Base-by-base conservation (phyloP, 2,113 vertebrate genomes). In the Myiozetetes cayanensis region DNA sequence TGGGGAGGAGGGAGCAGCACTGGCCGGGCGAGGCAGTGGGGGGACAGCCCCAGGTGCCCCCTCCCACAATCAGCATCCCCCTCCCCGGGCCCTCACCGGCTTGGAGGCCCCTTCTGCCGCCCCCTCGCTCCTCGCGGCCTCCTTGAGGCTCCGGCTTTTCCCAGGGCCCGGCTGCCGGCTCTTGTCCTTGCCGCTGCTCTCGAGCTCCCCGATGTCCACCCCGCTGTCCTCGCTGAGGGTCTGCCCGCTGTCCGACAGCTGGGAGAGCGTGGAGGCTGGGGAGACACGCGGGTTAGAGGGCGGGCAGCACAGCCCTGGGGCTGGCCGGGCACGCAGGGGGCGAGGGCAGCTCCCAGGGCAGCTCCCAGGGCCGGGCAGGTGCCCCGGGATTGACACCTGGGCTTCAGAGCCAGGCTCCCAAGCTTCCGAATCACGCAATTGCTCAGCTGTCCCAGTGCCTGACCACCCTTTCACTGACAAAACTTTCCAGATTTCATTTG, bases 221-320 rank as follows among this genome's bases (percentile, higher is more conserved):
- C 99, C 99, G 37, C 99, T 99, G 98, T 99, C 99, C 96, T 99
- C 99, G 4, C 99, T 99, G 87, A 99, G 98, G 18, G 99, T 99
- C 98, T 99, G 99, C 67, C 99, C 99, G 1, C 98, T 99, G 98
- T 99, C 99, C 6, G 99, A 99, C 90, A 99, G 98, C 98, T 99
- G 99, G 85, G 99, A 99, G 93, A 99, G 98, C 18, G 99, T 98
- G 79, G 98, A 98, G 91, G 98, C 99, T 99, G 97, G 47, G 84
- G 96, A 97, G 88, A 97, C 63, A 97, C 2, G 85, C 16, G 46
- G 61, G 77, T 96, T 78, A 94, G 89, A 33, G 49, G 77, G 22
- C 5, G 8, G 87, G 66, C 53, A 49, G 85, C 1, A 1, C 12
- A 4, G 55, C 65, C 11, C 50, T 20, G 37, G 4, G 58, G 24